phyloP scores from a whole-genome alignment of 2,113 vertebrate genomes.

The Phalacrocorax aristotelis region DNA sequence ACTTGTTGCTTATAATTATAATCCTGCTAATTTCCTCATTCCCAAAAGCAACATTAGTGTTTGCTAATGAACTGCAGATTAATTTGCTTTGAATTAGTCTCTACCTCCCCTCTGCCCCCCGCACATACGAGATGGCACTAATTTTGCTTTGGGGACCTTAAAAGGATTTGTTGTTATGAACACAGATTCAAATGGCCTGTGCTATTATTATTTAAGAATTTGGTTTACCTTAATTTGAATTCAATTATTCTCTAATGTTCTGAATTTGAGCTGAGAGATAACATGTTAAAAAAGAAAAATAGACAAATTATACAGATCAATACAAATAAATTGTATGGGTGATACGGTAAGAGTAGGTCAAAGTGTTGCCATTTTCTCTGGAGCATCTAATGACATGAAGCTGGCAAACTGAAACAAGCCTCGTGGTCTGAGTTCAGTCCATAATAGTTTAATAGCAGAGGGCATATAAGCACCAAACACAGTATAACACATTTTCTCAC shows the following conservation, averaged over 20 bases:
- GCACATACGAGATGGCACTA: neutral
- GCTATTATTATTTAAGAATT: slow-evolving; percentile 66
- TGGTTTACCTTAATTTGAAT: slow-evolving; percentile 34
- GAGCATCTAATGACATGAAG: neutral
- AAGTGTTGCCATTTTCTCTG: neutral
- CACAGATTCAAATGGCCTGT: slow-evolving; percentile 13
- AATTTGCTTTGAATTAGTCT: slow-evolving; percentile 63
- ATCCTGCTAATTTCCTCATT: slow-evolving; percentile 62
- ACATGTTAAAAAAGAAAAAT: neutral
- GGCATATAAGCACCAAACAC: neutral
- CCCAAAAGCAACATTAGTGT: slow-evolving; percentile 53
- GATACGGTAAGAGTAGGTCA: neutral
- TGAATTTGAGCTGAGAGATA: neutral
- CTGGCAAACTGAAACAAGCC: neutral
- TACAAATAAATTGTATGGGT: neutral
- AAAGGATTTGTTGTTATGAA: slow-evolving; percentile 37
- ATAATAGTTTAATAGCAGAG: neutral
- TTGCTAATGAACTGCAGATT: slow-evolving; percentile 61
- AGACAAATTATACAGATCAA: neutral
- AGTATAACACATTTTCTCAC: neutral
- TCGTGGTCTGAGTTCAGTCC: neutral
- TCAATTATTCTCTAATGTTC: slow-evolving; percentile 21
- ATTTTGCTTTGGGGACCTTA: slow-evolving; percentile 48
- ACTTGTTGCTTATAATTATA: slow-evolving; percentile 66
- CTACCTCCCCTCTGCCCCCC: neutral